Conservation (phyloP, 2,797 vertebrate species). For the Tympanoctomys barrerae region DNA sequence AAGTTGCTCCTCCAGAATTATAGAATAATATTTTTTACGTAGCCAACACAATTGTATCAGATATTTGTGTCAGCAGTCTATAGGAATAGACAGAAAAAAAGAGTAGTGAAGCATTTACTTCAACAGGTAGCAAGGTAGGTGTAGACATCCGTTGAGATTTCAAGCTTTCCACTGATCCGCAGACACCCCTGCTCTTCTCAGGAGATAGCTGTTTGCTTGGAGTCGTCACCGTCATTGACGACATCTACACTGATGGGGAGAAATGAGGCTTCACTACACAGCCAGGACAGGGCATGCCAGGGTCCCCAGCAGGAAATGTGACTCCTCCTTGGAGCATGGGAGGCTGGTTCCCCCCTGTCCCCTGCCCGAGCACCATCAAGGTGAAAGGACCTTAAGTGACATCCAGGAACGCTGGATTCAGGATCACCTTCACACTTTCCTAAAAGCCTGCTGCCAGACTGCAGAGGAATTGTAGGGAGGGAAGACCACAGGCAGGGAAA, state of each 20-base stretch:
- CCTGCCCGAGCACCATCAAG: background rate
- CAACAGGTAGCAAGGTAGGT: background rate
- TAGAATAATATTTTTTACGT: background rate
- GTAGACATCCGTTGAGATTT: background rate
- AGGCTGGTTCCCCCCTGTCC: background rate
- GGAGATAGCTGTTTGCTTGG: background rate
- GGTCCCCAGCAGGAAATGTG: background rate
- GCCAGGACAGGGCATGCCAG: background rate
- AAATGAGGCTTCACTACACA: fast-evolving
- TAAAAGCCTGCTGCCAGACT: background rate
- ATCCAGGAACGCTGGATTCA: background rate
- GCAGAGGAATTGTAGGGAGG: background rate
- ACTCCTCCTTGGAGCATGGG: background rate
- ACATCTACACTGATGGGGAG: background rate
- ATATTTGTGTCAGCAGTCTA: background rate
- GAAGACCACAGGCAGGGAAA: background rate
- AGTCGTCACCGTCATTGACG: background rate
- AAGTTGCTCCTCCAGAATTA: background rate
- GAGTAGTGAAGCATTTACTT: background rate
- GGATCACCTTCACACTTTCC: background rate
- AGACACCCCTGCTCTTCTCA: background rate
- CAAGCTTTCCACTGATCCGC: background rate
- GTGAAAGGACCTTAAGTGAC: background rate
- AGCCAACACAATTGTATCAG: background rate
- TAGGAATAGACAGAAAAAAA: background rate